These are phyloP conservation scores for Apomyelois bistriatella DNA, from an alignment of 2,888 invertebrate genomes.

Conservation along the genomic window DNA sequence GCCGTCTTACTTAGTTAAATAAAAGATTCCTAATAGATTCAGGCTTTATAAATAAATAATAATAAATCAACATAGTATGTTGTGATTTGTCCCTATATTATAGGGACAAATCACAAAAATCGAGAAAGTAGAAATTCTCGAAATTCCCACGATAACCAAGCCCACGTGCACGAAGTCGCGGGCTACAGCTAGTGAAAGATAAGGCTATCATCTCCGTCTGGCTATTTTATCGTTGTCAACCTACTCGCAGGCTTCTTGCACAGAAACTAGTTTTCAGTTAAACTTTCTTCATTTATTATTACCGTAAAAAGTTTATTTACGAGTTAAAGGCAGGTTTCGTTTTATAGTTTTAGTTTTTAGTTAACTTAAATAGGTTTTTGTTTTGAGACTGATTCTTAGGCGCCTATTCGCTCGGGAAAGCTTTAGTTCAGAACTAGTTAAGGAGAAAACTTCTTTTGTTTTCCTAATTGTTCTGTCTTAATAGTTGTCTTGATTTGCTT, in stretches of 20 bases:
- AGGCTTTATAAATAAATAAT: too few species aligned
- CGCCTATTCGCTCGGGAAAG: background rate
- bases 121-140: too few species aligned
- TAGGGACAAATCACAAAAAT: too few species aligned
- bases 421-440: background rate
- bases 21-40: too few species aligned
- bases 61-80: too few species aligned
- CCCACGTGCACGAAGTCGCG: too few species aligned
- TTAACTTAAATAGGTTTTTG: constrained; percentile 10
- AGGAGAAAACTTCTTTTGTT: background rate
- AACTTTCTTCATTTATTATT: constrained; percentile 13
- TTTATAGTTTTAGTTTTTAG: constrained; percentile 8
- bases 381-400: background rate
- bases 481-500: too few species aligned
- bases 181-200: too few species aligned
- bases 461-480: background rate
- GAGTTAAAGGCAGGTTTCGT: constrained; percentile 11
- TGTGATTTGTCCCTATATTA: too few species aligned
- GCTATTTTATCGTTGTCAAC: background rate
- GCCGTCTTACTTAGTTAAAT: too few species aligned
- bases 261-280: constrained; percentile 4
- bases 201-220: background rate
- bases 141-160: too few species aligned
- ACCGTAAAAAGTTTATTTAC: constrained; percentile 11
- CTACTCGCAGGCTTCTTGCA: background rate